These are phyloP conservation scores for Limnephilus rhombicus DNA, from an alignment of 2,888 invertebrate genomes.

Conservation along the genomic window DNA sequence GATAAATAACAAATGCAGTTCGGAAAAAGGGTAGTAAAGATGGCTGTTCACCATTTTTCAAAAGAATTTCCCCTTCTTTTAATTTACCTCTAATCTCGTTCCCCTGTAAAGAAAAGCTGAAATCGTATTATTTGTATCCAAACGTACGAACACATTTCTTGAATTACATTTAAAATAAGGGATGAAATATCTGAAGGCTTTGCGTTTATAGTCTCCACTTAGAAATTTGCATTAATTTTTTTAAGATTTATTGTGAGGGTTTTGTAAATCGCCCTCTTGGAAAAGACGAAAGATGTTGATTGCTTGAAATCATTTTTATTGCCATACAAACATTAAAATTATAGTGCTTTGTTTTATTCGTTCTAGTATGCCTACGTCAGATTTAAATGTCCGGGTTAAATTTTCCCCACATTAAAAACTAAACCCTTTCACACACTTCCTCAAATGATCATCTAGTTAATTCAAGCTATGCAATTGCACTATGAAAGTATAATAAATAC, in stretches of 20 bases:
- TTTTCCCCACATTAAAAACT: no score
- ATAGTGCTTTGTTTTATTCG: not conserved
- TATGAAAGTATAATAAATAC: no score
- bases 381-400: no score
- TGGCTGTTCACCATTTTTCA: conserved; percentile 33
- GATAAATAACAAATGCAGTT: conserved; percentile 40
- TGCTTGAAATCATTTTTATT: not conserved
- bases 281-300: not conserved
- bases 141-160: not conserved
- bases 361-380: not conserved
- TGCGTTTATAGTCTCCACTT: not conserved
- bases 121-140: conserved; percentile 5
- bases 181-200: not conserved
- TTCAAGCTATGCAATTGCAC: no score
- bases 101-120: conserved; percentile 67
- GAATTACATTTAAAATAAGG: not conserved
- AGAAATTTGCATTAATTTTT: not conserved
- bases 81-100: conserved; percentile 69
- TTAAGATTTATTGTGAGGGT: not conserved
- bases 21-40: not conserved
- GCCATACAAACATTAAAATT: not conserved
- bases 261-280: not conserved
- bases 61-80: conserved; percentile 29
- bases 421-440: no score
- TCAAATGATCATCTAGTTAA: no score